A percentile compares a stretch with the other conserved stretches of the same genome.
Conservation (phyloP, 2,797 vertebrate species). For the Etheostoma nigrum region DNA sequence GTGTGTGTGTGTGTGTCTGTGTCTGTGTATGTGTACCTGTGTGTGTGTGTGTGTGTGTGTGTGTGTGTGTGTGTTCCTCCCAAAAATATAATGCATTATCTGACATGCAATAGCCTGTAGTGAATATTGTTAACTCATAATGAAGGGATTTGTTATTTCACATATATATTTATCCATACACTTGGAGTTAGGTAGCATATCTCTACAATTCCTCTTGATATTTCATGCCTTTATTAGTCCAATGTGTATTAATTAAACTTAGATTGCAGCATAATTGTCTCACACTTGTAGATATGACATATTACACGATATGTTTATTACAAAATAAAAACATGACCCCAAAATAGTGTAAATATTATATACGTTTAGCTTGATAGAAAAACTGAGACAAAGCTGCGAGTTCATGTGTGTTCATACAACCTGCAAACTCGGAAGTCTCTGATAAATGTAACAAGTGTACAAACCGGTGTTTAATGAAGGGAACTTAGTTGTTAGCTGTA, state of each 20-base stretch:
- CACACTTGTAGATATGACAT: constrained; percentile 20
- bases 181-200: not conserved
- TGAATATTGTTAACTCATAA: constrained; percentile 7
- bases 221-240: constrained; percentile 1
- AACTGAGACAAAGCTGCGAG: not conserved
- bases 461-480: not conserved
- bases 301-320: constrained; percentile 31
- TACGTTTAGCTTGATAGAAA: constrained; percentile 27
- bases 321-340: constrained; percentile 8
- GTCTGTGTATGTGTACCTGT: no score
- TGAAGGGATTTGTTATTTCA: not conserved
- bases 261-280: not conserved
- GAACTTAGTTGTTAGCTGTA: not conserved
- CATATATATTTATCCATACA: not conserved
- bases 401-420: not conserved
- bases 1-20: constrained; percentile 5
- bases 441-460: not conserved
- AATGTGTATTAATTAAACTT: not conserved
- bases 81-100: not conserved
- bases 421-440: not conserved
- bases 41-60: constrained; percentile 12
- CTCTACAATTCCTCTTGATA: not conserved
- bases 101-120: not conserved
- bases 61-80: constrained; percentile 9
- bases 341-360: not conserved